phyloP scores from a whole-genome alignment of 2,888 invertebrate species.

The Ferdinandea cuprea region DNA sequence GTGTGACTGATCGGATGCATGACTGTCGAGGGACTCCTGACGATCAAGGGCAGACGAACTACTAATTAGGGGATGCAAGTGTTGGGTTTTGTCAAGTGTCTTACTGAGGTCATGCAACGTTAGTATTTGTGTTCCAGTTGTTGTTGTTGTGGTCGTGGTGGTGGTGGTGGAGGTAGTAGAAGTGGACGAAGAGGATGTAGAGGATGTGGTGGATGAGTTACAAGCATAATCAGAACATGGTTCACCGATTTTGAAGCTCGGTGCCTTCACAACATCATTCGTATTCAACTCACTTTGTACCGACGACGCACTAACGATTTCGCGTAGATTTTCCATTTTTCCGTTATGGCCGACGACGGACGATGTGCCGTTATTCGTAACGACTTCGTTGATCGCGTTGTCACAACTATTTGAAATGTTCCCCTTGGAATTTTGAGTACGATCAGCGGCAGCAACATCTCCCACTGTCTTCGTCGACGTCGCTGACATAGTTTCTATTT shows the following conservation, averaged over 20 bases:
- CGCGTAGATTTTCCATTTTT: slow-evolving; percentile 81
- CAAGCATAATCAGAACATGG: slow-evolving; percentile 71
- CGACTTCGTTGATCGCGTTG: slow-evolving; percentile 77
- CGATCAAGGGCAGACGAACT: slow-evolving; percentile 79
- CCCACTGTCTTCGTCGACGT: slow-evolving; percentile 25
- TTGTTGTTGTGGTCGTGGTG: slow-evolving; percentile 75
- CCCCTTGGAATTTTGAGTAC: slow-evolving; percentile 70
- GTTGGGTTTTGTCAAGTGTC: slow-evolving; percentile 41
- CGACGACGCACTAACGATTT: slow-evolving; percentile 78
- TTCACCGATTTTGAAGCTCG: slow-evolving; percentile 63
- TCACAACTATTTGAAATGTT: slow-evolving; percentile 78
- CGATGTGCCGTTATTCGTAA: slow-evolving; percentile 40
- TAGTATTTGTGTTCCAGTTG: slow-evolving; percentile 56
- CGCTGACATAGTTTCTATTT: slow-evolving; percentile 68
- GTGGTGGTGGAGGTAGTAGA: slow-evolving; percentile 75
- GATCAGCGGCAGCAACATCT: slow-evolving; percentile 38
- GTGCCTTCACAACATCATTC: slow-evolving; percentile 73
- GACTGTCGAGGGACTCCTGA: slow-evolving; percentile 86
- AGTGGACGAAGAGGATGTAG: slow-evolving; percentile 75
- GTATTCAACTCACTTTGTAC: slow-evolving; percentile 60
- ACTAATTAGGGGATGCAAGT: slow-evolving; percentile 57
- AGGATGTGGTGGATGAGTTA: slow-evolving; percentile 79
- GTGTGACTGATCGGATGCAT: slow-evolving; percentile 85
- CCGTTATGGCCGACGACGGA: slow-evolving; percentile 55
- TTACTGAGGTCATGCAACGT: slow-evolving; percentile 70